phyloP scores from a whole-genome alignment of 1,140 invertebrate genomes.

The Gonatopus flavifemur region DNA sequence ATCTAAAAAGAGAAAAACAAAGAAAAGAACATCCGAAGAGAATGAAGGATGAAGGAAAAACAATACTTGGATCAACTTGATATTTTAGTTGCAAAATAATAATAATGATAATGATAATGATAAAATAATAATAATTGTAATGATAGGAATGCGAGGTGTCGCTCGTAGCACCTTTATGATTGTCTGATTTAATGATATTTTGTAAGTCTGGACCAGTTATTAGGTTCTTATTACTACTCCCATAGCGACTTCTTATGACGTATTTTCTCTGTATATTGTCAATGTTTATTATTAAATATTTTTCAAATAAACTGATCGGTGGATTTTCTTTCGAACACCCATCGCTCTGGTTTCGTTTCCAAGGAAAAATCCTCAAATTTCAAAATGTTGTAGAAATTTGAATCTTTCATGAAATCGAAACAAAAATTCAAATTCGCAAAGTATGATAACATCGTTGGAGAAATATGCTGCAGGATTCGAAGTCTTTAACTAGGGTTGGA shows the following conservation, averaged over 20 bases:
- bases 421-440: too few relatives aligned
- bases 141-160: slow-evolving; percentile 40
- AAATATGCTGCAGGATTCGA: too few relatives aligned
- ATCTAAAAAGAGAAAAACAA: slow-evolving; percentile 10
- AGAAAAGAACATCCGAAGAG: slow-evolving; percentile 5
- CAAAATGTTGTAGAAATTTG: too few relatives aligned
- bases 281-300: slow-evolving; percentile 60
- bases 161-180: slow-evolving; percentile 44
- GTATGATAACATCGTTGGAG: too few relatives aligned
- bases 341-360: too few relatives aligned
- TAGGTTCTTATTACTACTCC: slow-evolving; percentile 56
- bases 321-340: too few relatives aligned
- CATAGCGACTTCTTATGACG: slow-evolving; percentile 56
- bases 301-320: slow-evolving; percentile 57
- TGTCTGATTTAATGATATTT: slow-evolving; percentile 57
- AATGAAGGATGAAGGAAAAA: slow-evolving; percentile 17
- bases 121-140: too few relatives aligned
- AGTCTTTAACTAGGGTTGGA: too few relatives aligned
- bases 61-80: slow-evolving; percentile 30
- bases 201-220: slow-evolving; percentile 56
- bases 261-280: slow-evolving; percentile 59
- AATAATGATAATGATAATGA: slow-evolving; percentile 7
- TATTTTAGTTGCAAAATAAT: slow-evolving; percentile 39
- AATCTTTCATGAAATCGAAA: too few relatives aligned
- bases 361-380: too few relatives aligned